Evolutionary conservation across 2,113 vertebrate genomes (phyloP), one percentile per base, ranked within the genome.

Genomic region (Ascaphus truei): DNA sequence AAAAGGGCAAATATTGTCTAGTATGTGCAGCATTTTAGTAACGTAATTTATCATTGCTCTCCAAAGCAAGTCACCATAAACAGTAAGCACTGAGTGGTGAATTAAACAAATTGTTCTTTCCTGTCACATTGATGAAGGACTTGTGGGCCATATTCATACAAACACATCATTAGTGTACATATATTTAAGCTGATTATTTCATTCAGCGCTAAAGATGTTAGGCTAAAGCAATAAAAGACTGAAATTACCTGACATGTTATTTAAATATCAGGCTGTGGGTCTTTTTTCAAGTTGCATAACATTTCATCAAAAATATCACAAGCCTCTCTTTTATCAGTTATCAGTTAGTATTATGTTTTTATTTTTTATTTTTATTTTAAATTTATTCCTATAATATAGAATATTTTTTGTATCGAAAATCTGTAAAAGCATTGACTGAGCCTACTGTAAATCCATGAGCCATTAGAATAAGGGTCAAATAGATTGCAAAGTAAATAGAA

Each of bases 111-210:
- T 87, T 75, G 47, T 79, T 71, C 20, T 88, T 69, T 45, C 59
- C 58, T 61, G 41, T 84, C 77, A 79, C 73, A 63, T 68, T 89
- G 85, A 89, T 89, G 89, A 87, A 88, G 82, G 83, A 77, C 85
- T 88, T 85, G 83, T 86, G 74, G 78, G 61, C 75, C 77, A 26
- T 86, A 93, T 92, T 87, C 82, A 88, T 91, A 94, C 89, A 95
- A 94, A 91, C 77, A 83, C 87, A 91, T 94, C 86, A 90, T 95
- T 93, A 93, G 83, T 85, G 77, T 80, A 87, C 85, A 85, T 87
- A 88, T 85, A 87, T 92, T 90, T 88, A 86, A 82, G 78, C 73
- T 94, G 93, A 95, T 95, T 94, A 89, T 92, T 95, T 92, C 89
- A 96, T 95, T 94, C 90, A 92, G 74, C 50, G 47, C 62, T 77